Percentiles rank a stretch among this genome's conserved stretches.
phyloP scores from a whole-genome alignment of 2,113 vertebrate genomes.

The Candoia aspera region DNA sequence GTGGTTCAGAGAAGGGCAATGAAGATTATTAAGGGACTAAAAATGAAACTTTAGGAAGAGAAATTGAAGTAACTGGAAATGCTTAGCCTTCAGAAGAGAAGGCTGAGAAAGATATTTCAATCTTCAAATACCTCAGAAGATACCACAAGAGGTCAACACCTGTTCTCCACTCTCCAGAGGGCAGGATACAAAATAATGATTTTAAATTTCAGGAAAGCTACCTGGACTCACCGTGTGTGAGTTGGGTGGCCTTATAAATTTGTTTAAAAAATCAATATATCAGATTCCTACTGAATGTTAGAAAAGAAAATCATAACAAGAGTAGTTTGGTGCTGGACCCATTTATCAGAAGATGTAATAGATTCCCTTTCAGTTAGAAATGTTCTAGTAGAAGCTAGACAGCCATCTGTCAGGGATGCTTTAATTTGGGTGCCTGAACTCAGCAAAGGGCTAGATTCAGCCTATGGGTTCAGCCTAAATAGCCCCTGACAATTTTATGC shows the following conservation, averaged over 20 bases:
- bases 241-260: no score
- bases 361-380: neutral
- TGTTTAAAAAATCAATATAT: no score
- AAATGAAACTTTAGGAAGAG: neutral
- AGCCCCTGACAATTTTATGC: neutral
- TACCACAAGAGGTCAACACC: no score
- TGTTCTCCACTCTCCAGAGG: no score
- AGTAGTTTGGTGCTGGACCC: neutral
- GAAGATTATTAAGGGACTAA: neutral
- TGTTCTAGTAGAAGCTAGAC: no score
- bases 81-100: neutral
- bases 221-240: no score
- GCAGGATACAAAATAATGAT: no score
- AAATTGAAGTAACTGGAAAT: neutral
- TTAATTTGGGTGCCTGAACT: neutral
- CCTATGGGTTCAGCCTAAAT: neutral
- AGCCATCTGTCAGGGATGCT: no score
- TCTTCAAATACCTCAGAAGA: neutral
- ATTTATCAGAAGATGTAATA: neutral
- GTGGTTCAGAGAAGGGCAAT: neutral
- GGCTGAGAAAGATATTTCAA: neutral
- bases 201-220: no score
- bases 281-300: neutral
- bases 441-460: neutral
- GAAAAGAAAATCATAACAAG: neutral